These are phyloP conservation scores for Myripristis murdjan DNA, from an alignment of 2,797 vertebrate species.

Conservation along the genomic window DNA sequence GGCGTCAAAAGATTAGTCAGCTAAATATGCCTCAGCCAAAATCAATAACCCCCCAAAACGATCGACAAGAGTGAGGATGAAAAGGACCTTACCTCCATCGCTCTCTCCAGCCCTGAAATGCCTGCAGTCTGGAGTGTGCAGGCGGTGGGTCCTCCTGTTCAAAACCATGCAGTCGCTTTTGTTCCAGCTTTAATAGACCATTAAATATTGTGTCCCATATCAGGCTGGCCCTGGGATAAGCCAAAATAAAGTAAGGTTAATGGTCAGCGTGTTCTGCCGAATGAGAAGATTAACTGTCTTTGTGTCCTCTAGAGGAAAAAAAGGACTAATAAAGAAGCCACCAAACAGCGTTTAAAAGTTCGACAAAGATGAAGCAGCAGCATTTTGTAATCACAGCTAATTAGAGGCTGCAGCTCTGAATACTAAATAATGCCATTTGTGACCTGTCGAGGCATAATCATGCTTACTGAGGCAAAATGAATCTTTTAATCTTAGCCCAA, in stretches of 20 bases:
- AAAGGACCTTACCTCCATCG: conserved; percentile 69
- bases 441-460: neutral
- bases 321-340: conserved; percentile 18
- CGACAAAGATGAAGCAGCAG: neutral
- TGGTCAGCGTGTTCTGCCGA: conserved; percentile 45
- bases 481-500: conserved; percentile 23
- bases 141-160: conserved; percentile 25
- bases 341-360: neutral
- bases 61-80: conserved; percentile 58
- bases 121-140: conserved; percentile 31
- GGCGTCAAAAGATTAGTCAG: conserved; percentile 69
- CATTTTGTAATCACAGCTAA: neutral
- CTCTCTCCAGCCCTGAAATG: conserved; percentile 27
- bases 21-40: conserved; percentile 62
- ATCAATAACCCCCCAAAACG: conserved; percentile 63
- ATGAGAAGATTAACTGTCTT: conserved; percentile 50
- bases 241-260: conserved; percentile 68
- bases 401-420: neutral
- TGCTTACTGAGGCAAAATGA: neutral
- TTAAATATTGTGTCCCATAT: conserved; percentile 46
- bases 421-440: neutral
- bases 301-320: conserved; percentile 13
- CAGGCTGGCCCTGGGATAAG: conserved; percentile 34
- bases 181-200: conserved; percentile 26
- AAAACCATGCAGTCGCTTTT: conserved; percentile 36